A percentile compares a stretch with the other conserved stretches of the same genome.
Evolutionary conservation across 2,113 vertebrate genomes (phyloP).

Genomic region (Alligator sinensis): DNA sequence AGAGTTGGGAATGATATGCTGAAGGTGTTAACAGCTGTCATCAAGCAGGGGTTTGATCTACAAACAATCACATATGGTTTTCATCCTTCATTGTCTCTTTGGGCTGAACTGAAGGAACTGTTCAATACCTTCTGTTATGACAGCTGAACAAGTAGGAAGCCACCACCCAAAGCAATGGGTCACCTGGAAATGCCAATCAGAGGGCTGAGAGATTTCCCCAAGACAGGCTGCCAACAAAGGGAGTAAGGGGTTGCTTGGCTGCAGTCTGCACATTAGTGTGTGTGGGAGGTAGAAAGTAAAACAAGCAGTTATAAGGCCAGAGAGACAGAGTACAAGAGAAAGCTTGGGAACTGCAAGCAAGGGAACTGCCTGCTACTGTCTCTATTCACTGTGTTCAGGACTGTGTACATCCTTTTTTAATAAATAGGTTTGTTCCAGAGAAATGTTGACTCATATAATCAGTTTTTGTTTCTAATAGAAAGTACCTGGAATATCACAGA

Average conservation of each 20-base stretch:
- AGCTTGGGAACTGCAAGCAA: background rate
- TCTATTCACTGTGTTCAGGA: background rate
- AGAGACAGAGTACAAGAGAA: background rate
- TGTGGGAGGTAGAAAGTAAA: background rate
- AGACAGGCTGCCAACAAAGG: background rate
- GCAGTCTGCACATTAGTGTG: background rate
- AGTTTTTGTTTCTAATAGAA: background rate
- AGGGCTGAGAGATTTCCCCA: background rate
- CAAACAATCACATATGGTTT: background rate
- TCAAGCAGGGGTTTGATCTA: background rate
- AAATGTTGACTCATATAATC: background rate
- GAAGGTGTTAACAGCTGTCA: background rate
- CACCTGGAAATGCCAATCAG: background rate
- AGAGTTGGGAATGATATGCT: background rate
- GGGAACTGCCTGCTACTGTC: background rate
- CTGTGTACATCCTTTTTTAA: background rate
- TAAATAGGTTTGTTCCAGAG: background rate
- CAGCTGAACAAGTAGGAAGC: background rate
- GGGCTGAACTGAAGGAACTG: fast-evolving
- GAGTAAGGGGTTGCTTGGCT: background rate
- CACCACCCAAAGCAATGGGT: background rate
- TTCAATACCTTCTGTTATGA: background rate
- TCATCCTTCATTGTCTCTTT: background rate
- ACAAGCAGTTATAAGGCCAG: background rate
- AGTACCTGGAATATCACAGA: background rate